Conservation (phyloP, 2,797 vertebrate species). For the Smutsia gigantea region DNA sequence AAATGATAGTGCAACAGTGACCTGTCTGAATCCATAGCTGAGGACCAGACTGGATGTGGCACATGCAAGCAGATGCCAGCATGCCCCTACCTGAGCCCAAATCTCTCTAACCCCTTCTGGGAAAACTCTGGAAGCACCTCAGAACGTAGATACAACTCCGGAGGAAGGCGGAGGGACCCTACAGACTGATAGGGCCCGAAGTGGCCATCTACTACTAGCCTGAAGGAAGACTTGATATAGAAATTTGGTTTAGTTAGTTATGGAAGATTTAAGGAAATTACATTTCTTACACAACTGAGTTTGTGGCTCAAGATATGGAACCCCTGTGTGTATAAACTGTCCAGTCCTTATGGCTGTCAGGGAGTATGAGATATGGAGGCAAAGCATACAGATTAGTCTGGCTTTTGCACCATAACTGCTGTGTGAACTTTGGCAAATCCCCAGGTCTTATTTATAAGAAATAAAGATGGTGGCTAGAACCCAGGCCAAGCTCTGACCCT, state of each 20-base stretch:
- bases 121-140: not conserved
- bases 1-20: not conserved
- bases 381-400: not conserved
- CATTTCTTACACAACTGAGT: constrained; percentile 32
- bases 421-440: not conserved
- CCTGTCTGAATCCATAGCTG: not conserved
- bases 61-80: not conserved
- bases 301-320: not conserved
- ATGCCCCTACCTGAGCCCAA: fast-evolving
- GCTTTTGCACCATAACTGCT: not conserved
- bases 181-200: not conserved
- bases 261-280: not conserved
- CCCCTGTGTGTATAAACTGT: not conserved
- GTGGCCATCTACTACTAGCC: not conserved
- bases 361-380: not conserved
- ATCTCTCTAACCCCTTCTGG: not conserved
- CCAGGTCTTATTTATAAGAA: not conserved
- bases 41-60: not conserved
- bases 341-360: not conserved
- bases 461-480: not conserved
- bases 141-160: not conserved
- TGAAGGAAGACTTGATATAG: not conserved
- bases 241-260: constrained; percentile 28
- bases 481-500: not conserved
- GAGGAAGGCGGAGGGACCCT: not conserved